A percentile compares a stretch with the other conserved stretches of the same genome.
Evolutionary conservation across 2,888 invertebrate genomes (phyloP).

Genomic region (Rhingia campestris): DNA sequence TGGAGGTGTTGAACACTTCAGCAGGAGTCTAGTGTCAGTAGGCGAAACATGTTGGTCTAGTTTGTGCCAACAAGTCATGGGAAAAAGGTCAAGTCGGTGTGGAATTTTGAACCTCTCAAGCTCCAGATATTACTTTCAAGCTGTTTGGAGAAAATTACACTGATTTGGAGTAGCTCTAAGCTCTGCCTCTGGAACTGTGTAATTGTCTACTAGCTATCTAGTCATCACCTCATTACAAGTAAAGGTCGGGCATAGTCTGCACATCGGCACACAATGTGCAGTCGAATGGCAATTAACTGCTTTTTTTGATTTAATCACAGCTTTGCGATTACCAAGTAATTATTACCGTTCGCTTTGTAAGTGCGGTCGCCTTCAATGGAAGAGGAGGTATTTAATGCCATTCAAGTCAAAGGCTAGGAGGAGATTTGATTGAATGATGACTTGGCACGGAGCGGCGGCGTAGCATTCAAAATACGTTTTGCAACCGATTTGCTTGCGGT

Average conservation of each 20-base stretch:
- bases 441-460: not conserved
- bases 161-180: too few species aligned
- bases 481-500: slow-evolving; percentile 8
- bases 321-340: slow-evolving; percentile 39
- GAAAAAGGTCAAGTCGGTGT: not conserved
- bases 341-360: slow-evolving; percentile 23
- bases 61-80: not conserved
- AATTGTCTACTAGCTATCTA: not conserved
- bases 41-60: slow-evolving; percentile 5
- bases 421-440: not conserved
- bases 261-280: slow-evolving; percentile 2
- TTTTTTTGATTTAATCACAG: slow-evolving; percentile 35
- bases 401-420: slow-evolving; percentile 8
- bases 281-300: slow-evolving; percentile 43
- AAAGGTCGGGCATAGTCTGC: not conserved
- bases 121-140: too few species aligned
- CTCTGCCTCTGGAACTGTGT: too few species aligned
- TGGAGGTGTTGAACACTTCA: not conserved
- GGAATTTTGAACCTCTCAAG: not conserved
- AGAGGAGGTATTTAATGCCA: slow-evolving; percentile 11
- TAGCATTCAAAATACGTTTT: not conserved
- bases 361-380: not conserved
- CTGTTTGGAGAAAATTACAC: too few species aligned
- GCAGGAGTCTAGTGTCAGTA: not conserved
- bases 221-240: too few species aligned